phyloP scores from a whole-genome alignment of 64 coral and sea anemone genomes.

The Hydrozoanthus tunicans region DNA sequence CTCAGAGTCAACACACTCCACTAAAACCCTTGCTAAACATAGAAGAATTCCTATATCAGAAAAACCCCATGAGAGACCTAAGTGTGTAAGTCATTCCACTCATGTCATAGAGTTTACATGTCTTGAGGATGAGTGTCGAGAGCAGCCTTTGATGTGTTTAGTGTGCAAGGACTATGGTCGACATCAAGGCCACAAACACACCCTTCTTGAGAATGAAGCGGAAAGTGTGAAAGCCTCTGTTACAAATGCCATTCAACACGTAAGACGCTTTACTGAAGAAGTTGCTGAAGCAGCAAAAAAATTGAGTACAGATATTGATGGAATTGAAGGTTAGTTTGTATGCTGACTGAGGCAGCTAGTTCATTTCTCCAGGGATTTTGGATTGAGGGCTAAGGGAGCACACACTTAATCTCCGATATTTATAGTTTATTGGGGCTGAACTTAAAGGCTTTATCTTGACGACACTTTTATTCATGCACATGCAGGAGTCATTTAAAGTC shows the following conservation, averaged over 20 bases:
- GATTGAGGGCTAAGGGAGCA: too few relatives aligned
- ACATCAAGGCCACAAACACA: slow-evolving; percentile 95
- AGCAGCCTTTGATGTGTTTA: slow-evolving; percentile 95
- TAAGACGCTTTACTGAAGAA: slow-evolving; percentile 89
- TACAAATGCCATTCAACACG: slow-evolving; percentile 95
- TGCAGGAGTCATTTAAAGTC: too few relatives aligned
- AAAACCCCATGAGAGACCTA: slow-evolving; percentile 90
- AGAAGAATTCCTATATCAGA: slow-evolving; percentile 93
- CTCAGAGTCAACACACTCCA: slow-evolving; percentile 87
- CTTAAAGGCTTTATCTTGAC: too few relatives aligned
- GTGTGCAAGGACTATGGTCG: slow-evolving; percentile 98
- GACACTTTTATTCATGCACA: too few relatives aligned
- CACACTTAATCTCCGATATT: too few relatives aligned
- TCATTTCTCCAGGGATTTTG: too few relatives aligned
- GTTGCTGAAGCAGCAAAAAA: slow-evolving; percentile 82
- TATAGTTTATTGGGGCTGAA: too few relatives aligned
- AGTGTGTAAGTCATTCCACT: slow-evolving; percentile 83
- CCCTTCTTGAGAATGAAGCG: slow-evolving; percentile 87
- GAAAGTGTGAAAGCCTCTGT: slow-evolving; percentile 90
- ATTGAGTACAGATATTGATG: slow-evolving; percentile 86
- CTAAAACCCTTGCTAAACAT: slow-evolving; percentile 92
- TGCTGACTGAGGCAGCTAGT: not conserved
- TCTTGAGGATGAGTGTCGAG: slow-evolving; percentile 84
- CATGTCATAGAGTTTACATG: slow-evolving; percentile 98
- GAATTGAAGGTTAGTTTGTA: slow-evolving; percentile 87